These are phyloP conservation scores for Macrochelys suwanniensis DNA, from an alignment of 2,797 vertebrate species.

Conservation along the genomic window DNA sequence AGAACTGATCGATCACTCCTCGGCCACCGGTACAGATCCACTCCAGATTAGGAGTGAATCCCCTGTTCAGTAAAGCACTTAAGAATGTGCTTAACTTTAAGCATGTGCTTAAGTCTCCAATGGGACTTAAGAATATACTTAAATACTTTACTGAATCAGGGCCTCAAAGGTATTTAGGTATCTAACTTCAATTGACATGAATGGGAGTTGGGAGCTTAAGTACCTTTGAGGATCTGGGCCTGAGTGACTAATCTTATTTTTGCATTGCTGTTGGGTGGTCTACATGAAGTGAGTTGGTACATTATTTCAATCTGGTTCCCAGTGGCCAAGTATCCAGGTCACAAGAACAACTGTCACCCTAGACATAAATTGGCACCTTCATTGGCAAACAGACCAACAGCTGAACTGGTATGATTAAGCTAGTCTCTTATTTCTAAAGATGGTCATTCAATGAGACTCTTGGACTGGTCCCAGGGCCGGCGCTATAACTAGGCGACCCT, in stretches of 20 bases:
- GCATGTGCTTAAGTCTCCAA: not conserved
- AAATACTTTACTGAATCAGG: not conserved
- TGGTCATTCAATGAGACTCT: accelerated
- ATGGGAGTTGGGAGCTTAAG: too few species aligned
- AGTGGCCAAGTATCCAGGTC: accelerated
- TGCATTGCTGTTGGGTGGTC: too few species aligned
- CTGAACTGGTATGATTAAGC: not conserved
- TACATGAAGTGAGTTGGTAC: too few species aligned
- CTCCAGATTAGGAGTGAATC: accelerated
- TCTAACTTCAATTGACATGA: too few species aligned
- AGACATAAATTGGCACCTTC: not conserved
- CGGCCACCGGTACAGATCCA: not conserved
- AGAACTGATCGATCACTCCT: not conserved
- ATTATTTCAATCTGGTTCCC: not conserved
- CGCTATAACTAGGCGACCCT: too few species aligned
- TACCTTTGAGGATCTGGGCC: too few species aligned
- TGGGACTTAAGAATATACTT: not conserved
- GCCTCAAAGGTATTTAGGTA: too few species aligned
- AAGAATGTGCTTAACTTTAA: not conserved
- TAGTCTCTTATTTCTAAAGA: not conserved
- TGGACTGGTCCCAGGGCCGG: not conserved
- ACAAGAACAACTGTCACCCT: not conserved
- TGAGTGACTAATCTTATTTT: too few species aligned
- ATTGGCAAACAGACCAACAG: not conserved
- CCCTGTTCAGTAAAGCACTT: not conserved